These are phyloP conservation scores for Actinernus sp. DNA, from an alignment of 92 coral and sea anemone genomes.

Conservation along the genomic window DNA sequence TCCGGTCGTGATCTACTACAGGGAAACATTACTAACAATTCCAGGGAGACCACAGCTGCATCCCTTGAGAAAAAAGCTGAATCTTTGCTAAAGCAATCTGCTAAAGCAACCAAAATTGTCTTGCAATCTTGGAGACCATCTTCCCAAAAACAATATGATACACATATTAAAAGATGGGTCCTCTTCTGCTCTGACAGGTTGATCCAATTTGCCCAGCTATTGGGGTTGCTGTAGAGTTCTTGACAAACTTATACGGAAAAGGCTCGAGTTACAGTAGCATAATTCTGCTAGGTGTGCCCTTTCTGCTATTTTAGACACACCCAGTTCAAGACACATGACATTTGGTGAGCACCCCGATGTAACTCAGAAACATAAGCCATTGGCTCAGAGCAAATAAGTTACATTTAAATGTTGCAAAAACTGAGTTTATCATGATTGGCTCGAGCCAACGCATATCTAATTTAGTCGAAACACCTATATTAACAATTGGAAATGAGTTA, in stretches of 20 bases:
- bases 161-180: constrained; percentile 45
- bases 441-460: too few relatives aligned
- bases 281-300: constrained; percentile 58
- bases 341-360: constrained; percentile 52
- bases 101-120: constrained; percentile 38
- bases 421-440: too few relatives aligned
- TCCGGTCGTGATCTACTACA: constrained; percentile 35
- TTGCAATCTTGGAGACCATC: constrained; percentile 36
- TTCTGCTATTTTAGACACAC: constrained; percentile 27
- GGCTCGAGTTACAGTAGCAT: constrained; percentile 44
- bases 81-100: constrained; percentile 52
- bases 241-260: constrained; percentile 30
- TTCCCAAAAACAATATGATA: constrained; percentile 55
- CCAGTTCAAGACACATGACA: too few relatives aligned
- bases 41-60: constrained; percentile 42
- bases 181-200: constrained; percentile 49
- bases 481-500: too few relatives aligned
- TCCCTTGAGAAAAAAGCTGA: constrained; percentile 50
- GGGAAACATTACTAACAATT: constrained; percentile 37
- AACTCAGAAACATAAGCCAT: too few relatives aligned
- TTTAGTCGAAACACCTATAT: too few relatives aligned
- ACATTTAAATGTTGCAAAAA: too few relatives aligned
- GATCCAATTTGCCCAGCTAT: constrained; percentile 63
- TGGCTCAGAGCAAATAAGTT: too few relatives aligned
- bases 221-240: constrained; percentile 44